Conservation (phyloP, 2,797 vertebrate genomes). For the Coregonus ussuriensis region DNA sequence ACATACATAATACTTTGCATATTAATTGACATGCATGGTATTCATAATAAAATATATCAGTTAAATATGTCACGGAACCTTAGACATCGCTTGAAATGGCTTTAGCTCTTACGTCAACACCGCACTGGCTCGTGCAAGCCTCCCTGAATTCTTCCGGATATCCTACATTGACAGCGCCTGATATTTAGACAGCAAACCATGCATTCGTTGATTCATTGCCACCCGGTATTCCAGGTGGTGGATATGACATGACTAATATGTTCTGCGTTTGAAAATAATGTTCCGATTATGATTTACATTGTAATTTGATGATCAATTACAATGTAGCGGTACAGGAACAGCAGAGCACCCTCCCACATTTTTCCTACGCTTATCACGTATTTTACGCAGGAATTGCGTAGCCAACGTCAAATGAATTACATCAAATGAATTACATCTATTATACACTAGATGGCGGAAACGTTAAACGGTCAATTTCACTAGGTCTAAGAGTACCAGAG, state of each 20-base stretch:
- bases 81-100: not conserved
- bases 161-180: not conserved
- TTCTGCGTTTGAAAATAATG: not conserved
- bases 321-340: not conserved
- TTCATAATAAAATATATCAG: not conserved
- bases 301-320: not conserved
- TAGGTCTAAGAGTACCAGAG: no score
- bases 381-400: not conserved
- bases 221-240: not conserved
- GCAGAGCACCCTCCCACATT: not conserved
- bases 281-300: not conserved
- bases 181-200: not conserved
- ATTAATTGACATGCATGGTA: not conserved
- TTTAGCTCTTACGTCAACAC: not conserved
- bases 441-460: not conserved
- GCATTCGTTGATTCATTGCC: not conserved
- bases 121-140: not conserved
- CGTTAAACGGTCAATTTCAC: not conserved
- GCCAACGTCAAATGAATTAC: not conserved
- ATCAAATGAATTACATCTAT: not conserved
- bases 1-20: no score
- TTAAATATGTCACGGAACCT: not conserved
- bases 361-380: not conserved
- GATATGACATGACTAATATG: not conserved
- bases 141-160: not conserved